phyloP scores from a whole-genome alignment of 2,113 vertebrate genomes.

The Murina feae region DNA sequence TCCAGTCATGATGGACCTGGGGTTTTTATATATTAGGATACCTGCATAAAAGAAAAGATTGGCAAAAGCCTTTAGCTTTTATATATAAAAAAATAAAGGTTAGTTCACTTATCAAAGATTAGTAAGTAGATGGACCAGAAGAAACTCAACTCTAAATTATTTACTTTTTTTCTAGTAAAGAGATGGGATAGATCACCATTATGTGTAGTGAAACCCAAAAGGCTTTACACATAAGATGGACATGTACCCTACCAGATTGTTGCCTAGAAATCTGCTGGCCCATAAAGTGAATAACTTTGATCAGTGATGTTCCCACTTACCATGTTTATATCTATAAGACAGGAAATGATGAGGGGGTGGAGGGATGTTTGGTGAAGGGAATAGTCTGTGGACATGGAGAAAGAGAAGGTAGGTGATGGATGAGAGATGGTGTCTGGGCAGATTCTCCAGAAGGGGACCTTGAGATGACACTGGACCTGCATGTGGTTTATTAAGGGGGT shows the following conservation, averaged over 20 bases:
- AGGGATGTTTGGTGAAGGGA: neutral
- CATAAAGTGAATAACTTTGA: neutral
- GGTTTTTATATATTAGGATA: neutral
- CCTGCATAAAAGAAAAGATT: neutral
- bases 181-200: neutral
- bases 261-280: neutral
- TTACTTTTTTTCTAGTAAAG: neutral
- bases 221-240: neutral
- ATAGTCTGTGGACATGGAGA: neutral
- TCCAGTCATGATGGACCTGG: no score
- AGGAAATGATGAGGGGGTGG: neutral
- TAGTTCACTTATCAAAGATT: neutral
- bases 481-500: neutral
- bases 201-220: neutral
- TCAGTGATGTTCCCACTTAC: neutral
- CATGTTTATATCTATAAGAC: neutral
- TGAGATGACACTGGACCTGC: neutral
- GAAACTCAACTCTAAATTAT: neutral
- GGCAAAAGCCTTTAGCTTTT: neutral
- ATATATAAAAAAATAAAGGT: neutral
- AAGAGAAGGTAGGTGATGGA: neutral
- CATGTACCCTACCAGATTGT: neutral
- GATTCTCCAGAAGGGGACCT: neutral
- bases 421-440: neutral
- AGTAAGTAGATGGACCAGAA: neutral